Evolutionary conservation across 2,888 invertebrate species (phyloP).

Genomic region (Temnothorax ravouxi): DNA sequence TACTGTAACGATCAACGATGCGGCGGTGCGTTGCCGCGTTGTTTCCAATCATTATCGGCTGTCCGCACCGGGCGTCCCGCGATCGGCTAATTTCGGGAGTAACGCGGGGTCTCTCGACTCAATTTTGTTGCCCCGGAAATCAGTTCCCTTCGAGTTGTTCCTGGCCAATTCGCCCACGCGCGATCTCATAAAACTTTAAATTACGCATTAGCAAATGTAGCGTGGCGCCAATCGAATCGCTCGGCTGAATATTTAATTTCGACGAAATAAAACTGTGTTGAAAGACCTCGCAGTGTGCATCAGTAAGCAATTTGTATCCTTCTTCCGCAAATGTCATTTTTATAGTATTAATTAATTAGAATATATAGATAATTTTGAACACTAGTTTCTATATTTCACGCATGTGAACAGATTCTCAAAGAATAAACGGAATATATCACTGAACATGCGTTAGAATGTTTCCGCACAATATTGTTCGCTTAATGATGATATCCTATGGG

Average conservation of each 20-base stretch:
- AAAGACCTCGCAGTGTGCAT: not conserved
- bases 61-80: slow-evolving; percentile 65
- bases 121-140: slow-evolving; percentile 65
- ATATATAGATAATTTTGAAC: not conserved
- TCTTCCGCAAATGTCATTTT: slow-evolving; percentile 2
- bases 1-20: slow-evolving; percentile 72
- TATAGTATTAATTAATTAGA: not conserved
- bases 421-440: not conserved
- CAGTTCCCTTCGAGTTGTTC: slow-evolving; percentile 51
- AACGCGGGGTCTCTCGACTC: slow-evolving; percentile 60
- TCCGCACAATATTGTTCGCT: not conserved
- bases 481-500: not conserved
- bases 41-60: slow-evolving; percentile 76
- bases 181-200: slow-evolving; percentile 58
- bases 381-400: not conserved
- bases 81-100: slow-evolving; percentile 71
- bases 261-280: slow-evolving; percentile 31
- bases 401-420: not conserved
- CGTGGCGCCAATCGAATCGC: slow-evolving; percentile 28
- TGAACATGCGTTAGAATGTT: not conserved
- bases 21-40: slow-evolving; percentile 62
- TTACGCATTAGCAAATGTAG: slow-evolving; percentile 49
- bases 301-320: not conserved
- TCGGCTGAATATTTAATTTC: slow-evolving; percentile 45
- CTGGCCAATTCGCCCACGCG: slow-evolving; percentile 10